Conservation (phyloP, 2,888 invertebrate genomes). For the Coremacera marginata region DNA sequence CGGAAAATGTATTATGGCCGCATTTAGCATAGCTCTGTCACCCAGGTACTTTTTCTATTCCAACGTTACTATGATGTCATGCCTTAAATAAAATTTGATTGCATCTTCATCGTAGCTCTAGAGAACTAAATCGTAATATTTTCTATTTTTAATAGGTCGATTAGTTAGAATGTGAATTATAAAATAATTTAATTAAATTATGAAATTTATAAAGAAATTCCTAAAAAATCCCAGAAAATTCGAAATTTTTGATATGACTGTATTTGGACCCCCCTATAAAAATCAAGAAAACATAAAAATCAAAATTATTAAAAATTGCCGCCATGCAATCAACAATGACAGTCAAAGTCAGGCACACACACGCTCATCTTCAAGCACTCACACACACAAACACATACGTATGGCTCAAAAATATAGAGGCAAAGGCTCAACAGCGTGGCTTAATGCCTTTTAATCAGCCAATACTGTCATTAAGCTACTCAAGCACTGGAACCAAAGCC, state of each 20-base stretch:
- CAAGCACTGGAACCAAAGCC: conserved; percentile 50
- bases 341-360: background rate
- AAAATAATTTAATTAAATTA: too few relatives aligned
- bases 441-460: conserved; percentile 53
- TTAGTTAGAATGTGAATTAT: too few relatives aligned
- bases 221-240: background rate
- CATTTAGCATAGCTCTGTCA: too few relatives aligned
- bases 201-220: too few relatives aligned
- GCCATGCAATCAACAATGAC: conserved; percentile 23
- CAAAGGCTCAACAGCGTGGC: conserved; percentile 38
- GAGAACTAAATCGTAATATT: too few relatives aligned
- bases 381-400: background rate
- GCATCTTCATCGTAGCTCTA: too few relatives aligned
- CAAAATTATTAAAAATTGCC: conserved; percentile 3
- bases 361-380: background rate
- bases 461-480: conserved; percentile 51
- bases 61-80: too few relatives aligned
- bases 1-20: too few relatives aligned
- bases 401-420: background rate
- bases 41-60: too few relatives aligned
- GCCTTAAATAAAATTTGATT: too few relatives aligned
- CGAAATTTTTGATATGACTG: background rate
- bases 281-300: background rate
- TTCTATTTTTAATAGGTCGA: too few relatives aligned
- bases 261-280: background rate